Evolutionary conservation across 2,113 vertebrate genomes (phyloP), one percentile per base, ranked within the genome.

Genomic region (Megaceryle maxima): DNA sequence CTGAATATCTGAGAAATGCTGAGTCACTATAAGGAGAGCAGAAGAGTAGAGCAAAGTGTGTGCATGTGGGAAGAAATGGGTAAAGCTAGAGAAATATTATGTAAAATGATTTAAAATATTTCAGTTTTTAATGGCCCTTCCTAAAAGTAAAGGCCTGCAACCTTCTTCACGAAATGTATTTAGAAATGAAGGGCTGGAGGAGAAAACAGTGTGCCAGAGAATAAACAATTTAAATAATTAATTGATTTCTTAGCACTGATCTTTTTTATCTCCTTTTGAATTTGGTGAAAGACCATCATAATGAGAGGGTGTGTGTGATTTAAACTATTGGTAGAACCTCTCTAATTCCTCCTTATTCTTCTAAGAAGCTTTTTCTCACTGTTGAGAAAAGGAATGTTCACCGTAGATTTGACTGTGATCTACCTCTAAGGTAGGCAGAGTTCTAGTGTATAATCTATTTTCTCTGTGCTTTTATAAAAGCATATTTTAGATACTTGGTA

Each of bases 1-100:
- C 62, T 75, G 80, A 78, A 66, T 73, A 57, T 21, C 48, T 82
- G 62, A 56, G 57, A 95, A 92, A 57, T 96, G 95, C 94, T 96
- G 95, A 97, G 87, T 97, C 96, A 97, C 81, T 81, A 0, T 69
- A 53, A 82, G 77, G 37, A 87, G 22, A 80, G 37, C 18, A 28
- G n/a, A 51, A 84, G 44, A 82, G 29, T 2, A 84, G 35, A 80
- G 24, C 24, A 89, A 70, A 59, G 33, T 24, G 16, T 39, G 10
- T 83, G 28, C n/a, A 24, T 2, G 22, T 87, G 44, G 43, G 10
- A 81, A 51, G 72, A 66, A 63, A 43, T 39, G 83, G 35, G 35
- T 60, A 64, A 81, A 92, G 37, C 16, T 84, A 16, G 43, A 67
- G 39, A 88, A 87, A 70, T 63, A 26, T 3, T 31, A n/a, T 11